A percentile compares a stretch with the other conserved stretches of the same genome.
Evolutionary conservation across 2,888 invertebrate species (phyloP).

Genomic region (Trissolcus japonicus): DNA sequence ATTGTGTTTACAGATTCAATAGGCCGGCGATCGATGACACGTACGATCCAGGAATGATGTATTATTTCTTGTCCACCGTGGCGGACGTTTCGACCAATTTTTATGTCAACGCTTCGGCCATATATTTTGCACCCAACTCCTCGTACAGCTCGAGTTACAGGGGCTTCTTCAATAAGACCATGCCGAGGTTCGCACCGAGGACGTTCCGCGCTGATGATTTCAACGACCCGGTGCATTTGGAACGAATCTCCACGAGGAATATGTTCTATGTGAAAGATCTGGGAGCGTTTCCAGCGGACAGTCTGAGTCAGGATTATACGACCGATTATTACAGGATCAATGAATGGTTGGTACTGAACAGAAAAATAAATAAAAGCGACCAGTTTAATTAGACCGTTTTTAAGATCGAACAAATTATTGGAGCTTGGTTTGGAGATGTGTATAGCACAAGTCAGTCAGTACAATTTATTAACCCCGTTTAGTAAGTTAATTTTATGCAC

Average conservation of each 20-base stretch:
- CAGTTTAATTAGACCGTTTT: too few relatives aligned
- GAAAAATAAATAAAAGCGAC: too few relatives aligned
- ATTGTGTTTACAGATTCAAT: slow-evolving; percentile 83
- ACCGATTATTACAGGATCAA: slow-evolving; percentile 93
- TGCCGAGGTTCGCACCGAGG: slow-evolving; percentile 95
- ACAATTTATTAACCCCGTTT: slow-evolving; percentile 24
- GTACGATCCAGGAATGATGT: slow-evolving; percentile 98
- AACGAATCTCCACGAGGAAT: slow-evolving; percentile 95
- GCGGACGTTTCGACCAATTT: slow-evolving; percentile 96
- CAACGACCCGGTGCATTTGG: slow-evolving; percentile 96
- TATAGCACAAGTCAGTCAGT: slow-evolving; percentile 15
- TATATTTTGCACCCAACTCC: slow-evolving; percentile 95
- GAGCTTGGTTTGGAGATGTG: slow-evolving; percentile 19
- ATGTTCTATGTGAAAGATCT: slow-evolving; percentile 92
- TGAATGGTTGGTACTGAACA: slow-evolving; percentile 82
- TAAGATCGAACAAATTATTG: too few relatives aligned
- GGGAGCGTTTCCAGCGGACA: slow-evolving; percentile 87
- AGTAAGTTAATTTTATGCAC: slow-evolving; percentile 39
- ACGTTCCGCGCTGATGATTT: slow-evolving; percentile 94
- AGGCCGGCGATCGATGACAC: slow-evolving; percentile 93
- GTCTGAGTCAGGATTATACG: slow-evolving; percentile 91
- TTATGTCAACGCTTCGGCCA: slow-evolving; percentile 92
- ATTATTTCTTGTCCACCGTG: slow-evolving; percentile 94
- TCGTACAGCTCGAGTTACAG: slow-evolving; percentile 96
- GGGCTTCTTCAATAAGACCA: slow-evolving; percentile 97